Evolutionary conservation across 2,888 invertebrate genomes (phyloP).

Genomic region (Parasteatoda lunata): DNA sequence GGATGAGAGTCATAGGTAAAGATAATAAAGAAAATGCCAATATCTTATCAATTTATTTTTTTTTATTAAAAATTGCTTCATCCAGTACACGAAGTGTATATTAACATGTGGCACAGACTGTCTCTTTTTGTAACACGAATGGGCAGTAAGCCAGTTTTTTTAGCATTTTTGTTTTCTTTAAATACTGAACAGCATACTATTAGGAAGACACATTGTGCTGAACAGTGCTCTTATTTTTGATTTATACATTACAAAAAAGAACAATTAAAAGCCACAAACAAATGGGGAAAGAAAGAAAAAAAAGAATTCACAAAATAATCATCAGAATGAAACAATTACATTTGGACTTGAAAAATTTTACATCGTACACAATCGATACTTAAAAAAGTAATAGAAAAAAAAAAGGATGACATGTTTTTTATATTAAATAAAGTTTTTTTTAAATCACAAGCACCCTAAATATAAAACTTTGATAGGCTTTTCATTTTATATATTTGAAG

Average conservation of each 20-base stretch:
- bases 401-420: background rate
- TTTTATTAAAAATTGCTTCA: slow-evolving; percentile 67
- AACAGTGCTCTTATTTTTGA: slow-evolving; percentile 66
- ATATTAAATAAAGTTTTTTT: background rate
- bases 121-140: slow-evolving; percentile 54
- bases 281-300: slow-evolving; percentile 10
- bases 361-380: background rate
- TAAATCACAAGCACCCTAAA: slow-evolving; percentile 20
- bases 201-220: slow-evolving; percentile 69
- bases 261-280: slow-evolving; percentile 31
- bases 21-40: slow-evolving; percentile 14
- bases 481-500: background rate
- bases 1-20: background rate
- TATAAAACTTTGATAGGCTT: slow-evolving; percentile 22
- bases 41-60: slow-evolving; percentile 42
- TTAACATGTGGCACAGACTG: slow-evolving; percentile 68
- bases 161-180: slow-evolving; percentile 34
- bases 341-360: background rate
- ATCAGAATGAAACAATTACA: slow-evolving; percentile 15
- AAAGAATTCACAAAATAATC: slow-evolving; percentile 23
- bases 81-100: slow-evolving; percentile 68
- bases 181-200: slow-evolving; percentile 69
- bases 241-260: slow-evolving; percentile 54
- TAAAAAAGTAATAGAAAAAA: background rate
- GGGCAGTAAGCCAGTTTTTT: slow-evolving; percentile 58